These are phyloP conservation scores for Poeciliopsis retropinna DNA, from an alignment of 2,113 vertebrate genomes.

Conservation along the genomic window DNA sequence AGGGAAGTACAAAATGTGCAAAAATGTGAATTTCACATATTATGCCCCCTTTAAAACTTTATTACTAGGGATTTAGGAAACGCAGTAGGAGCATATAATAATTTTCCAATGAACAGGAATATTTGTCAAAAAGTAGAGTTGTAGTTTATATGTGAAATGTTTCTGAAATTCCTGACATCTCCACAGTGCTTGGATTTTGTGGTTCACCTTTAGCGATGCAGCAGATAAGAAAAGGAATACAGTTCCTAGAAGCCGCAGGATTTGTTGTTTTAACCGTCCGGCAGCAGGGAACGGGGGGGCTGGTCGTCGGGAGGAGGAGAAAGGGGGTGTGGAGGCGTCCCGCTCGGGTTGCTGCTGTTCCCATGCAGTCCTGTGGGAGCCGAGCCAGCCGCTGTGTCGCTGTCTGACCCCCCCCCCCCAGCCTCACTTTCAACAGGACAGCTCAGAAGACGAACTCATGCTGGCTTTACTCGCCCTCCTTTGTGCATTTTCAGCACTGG, in stretches of 20 bases:
- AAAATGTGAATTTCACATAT: no score
- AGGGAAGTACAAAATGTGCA: no score
- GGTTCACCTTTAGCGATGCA: neutral
- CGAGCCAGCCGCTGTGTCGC: conserved; percentile 76
- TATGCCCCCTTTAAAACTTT: no score
- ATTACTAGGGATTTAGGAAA: no score
- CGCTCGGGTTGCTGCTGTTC: conserved; percentile 77
- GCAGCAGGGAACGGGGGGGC: conserved; percentile 48
- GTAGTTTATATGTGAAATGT: no score
- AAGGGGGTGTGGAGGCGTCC: conserved; percentile 33
- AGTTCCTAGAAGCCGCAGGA: conserved; percentile 2
- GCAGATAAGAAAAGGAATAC: neutral
- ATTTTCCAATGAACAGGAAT: no score
- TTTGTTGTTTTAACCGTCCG: conserved; percentile 71
- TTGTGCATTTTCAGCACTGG: conserved; percentile 72
- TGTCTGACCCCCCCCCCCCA: conserved; percentile 70
- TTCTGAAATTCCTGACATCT: neutral
- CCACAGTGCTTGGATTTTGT: neutral
- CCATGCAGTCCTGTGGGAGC: conserved; percentile 72
- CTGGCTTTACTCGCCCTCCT: conserved; percentile 74
- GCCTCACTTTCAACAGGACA: conserved; percentile 74
- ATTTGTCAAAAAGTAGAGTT: no score
- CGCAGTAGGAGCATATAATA: no score
- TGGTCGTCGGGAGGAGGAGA: no score
- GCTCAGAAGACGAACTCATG: conserved; percentile 77